Evolutionary conservation across 2,797 vertebrate species (phyloP).

Genomic region (Oreonectes daqikongensis): DNA sequence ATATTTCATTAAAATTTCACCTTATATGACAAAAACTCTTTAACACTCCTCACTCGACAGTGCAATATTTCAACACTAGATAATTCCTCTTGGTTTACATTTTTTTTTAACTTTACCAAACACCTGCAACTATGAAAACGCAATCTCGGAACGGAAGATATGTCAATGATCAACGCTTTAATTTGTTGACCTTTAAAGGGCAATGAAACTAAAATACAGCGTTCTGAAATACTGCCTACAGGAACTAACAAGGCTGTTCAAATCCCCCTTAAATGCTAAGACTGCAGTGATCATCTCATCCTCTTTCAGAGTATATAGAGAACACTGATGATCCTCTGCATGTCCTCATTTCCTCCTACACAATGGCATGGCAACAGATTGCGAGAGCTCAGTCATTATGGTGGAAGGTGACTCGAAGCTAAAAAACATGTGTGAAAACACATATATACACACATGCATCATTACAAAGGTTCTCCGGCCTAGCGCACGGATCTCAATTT

Average conservation of each 20-base stretch:
- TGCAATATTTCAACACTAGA: slow-evolving; percentile 5
- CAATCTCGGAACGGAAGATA: background rate
- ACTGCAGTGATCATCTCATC: background rate
- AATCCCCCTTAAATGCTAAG: slow-evolving; percentile 31
- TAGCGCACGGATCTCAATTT: too few relatives aligned
- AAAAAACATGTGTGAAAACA: slow-evolving; percentile 39
- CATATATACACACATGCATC: background rate
- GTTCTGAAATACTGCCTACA: slow-evolving; percentile 21
- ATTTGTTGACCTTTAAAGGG: slow-evolving; percentile 48
- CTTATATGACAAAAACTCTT: background rate
- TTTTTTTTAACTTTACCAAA: background rate
- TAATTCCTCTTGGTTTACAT: background rate
- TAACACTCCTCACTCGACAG: background rate
- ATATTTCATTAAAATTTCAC: slow-evolving; percentile 34
- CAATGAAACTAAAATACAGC: slow-evolving; percentile 23
- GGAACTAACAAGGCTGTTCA: slow-evolving; percentile 28
- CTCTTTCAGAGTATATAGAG: background rate
- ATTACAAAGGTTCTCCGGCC: background rate
- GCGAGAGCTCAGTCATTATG: slow-evolving; percentile 11
- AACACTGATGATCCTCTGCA: background rate
- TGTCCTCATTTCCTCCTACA: slow-evolving; percentile 17
- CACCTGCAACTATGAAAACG: background rate
- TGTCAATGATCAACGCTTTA: background rate
- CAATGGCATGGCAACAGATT: background rate
- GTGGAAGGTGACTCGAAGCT: slow-evolving; percentile 23